phyloP scores from a whole-genome alignment of 1,140 invertebrate genomes.

The Bathynomus jamesi region DNA sequence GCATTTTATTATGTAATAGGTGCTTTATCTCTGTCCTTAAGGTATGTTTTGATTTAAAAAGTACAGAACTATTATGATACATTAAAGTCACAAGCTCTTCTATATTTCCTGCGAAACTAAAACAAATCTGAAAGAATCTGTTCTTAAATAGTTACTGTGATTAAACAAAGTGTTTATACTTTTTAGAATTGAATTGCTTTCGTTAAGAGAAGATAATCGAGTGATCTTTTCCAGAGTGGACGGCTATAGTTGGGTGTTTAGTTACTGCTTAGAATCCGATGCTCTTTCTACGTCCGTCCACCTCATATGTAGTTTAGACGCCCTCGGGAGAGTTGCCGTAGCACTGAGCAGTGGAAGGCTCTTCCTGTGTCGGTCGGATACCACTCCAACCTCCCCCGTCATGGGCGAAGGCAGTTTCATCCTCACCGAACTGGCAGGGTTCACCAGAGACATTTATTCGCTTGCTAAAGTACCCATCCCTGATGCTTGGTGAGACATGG shows the following conservation, averaged over 20 bases:
- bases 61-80: too few relatives aligned
- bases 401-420: constrained; percentile 63
- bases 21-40: too few relatives aligned
- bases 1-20: too few relatives aligned
- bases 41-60: too few relatives aligned
- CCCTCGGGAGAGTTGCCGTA: constrained; percentile 61
- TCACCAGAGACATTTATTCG: constrained; percentile 31
- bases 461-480: constrained; percentile 21
- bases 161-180: too few relatives aligned
- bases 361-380: constrained; percentile 58
- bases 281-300: constrained; percentile 50
- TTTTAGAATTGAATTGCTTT: too few relatives aligned
- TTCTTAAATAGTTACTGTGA: too few relatives aligned
- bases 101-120: too few relatives aligned
- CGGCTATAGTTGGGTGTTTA: constrained; percentile 47
- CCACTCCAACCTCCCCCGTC: constrained; percentile 53
- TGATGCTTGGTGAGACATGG: constrained; percentile 19
- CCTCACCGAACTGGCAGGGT: constrained; percentile 60
- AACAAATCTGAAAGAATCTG: too few relatives aligned
- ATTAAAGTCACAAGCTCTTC: too few relatives aligned
- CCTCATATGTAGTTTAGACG: constrained; percentile 55
- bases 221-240: constrained; percentile 34
- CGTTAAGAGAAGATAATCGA: too few relatives aligned
- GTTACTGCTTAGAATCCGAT: constrained; percentile 48
- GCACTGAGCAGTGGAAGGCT: constrained; percentile 63